Conservation (phyloP, 2,113 vertebrate species). For the Myotis brandtii region DNA sequence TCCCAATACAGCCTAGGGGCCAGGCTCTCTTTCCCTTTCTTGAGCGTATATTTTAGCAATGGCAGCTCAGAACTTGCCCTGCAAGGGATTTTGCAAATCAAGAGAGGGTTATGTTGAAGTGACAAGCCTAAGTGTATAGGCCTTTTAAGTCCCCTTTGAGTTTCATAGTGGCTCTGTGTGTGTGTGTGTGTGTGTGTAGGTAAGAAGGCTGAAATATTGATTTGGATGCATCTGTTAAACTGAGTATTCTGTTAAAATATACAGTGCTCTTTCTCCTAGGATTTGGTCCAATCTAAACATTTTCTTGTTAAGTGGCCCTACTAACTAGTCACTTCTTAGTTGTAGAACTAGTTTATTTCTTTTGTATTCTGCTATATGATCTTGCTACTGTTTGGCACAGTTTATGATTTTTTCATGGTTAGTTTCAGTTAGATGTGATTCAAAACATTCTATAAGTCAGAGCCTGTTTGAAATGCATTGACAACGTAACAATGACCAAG, state of each 20-base stretch:
- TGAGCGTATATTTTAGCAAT: neutral
- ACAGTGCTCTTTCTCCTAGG: neutral
- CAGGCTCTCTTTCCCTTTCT: neutral
- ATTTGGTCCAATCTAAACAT: neutral
- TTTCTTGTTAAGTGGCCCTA: neutral
- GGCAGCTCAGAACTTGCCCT: neutral
- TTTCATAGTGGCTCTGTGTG: neutral
- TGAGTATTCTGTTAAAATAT: neutral
- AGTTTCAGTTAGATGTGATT: neutral
- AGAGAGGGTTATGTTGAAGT: neutral
- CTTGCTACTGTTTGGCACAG: neutral
- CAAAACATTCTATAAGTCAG: neutral
- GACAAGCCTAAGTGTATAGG: neutral
- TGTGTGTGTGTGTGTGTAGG: neutral
- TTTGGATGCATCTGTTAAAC: neutral
- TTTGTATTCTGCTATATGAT: neutral
- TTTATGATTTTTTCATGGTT: neutral
- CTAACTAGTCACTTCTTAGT: neutral
- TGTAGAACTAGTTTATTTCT: neutral
- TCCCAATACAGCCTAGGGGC: neutral
- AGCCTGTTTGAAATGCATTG: neutral
- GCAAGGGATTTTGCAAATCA: neutral
- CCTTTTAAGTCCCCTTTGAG: neutral
- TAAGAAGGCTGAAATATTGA: neutral
- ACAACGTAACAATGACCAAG: neutral